Base-by-base conservation (phyloP, 2,113 vertebrate genomes). In the Tragelaphus imberbis region DNA sequence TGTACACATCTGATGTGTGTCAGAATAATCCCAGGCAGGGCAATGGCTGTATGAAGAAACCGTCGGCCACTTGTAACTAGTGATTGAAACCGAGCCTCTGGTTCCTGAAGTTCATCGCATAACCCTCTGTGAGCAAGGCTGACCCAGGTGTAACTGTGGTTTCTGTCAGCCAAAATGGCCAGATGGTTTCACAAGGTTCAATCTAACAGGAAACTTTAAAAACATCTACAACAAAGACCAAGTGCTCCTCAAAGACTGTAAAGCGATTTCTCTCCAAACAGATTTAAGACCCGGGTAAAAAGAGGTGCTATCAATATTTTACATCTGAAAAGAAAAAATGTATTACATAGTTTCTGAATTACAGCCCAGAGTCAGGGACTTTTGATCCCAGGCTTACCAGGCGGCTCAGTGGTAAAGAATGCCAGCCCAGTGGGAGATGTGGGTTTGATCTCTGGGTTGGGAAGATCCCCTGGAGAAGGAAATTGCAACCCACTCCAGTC, bases 141-240 rank as follows among this genome's bases (percentile, higher is more conserved):
- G 17, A 58, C 30, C 6, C 36, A 33, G 0, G 12, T n/a, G 5
- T 47, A 44, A n/a, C 1, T 0, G 2, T 6, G 0, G 11, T 51
- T 89, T 51, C 12, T 56, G 53, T 4, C 6, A 27, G 79, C 16
- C 88, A 16, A 13, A 33, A 33, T 1, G 15, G 28, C 33, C 40
- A 49, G 30, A 33, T 4, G 6, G 27, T 15, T 88, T 82, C 68
- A 75, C 6, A 28, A 21, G 58, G 51, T 44, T 40, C 53, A 4
- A 61, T 12, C 53, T 47, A 79, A 80, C 4, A 6, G 0, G 7
- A 8, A 79, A 75, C 23, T 33, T 75, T 21, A 56, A 90, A 56
- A 36, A 11, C 16, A 33, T 77, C 85, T 92, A 3, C 16, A 55
- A 90, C n/a, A 80, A 92, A 47, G n/a, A 47, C 27, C 27, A 90